Percentiles rank a stretch among this genome's conserved stretches.
Conservation (phyloP, 2,888 invertebrate species). For the Platerodrilus igneus region DNA sequence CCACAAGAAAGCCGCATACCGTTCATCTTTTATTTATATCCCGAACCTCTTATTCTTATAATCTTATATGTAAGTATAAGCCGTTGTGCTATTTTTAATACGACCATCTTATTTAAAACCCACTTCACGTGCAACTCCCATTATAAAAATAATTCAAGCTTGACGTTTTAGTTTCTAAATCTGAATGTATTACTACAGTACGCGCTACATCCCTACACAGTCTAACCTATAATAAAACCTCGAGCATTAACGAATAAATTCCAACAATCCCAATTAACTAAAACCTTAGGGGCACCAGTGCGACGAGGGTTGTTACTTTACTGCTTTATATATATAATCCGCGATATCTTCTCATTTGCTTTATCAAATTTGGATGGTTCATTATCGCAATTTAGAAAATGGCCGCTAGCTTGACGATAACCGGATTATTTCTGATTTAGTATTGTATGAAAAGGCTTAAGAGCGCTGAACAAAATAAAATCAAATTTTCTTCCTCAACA, state of each 20-base stretch:
- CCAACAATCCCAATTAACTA: conserved; percentile 42
- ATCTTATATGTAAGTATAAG: too few relatives aligned
- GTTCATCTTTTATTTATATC: too few relatives aligned
- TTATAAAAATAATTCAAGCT: too few relatives aligned
- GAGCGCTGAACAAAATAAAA: too few relatives aligned
- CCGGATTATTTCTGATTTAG: conserved; percentile 30
- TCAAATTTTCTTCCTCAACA: too few relatives aligned
- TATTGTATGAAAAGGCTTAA: too few relatives aligned
- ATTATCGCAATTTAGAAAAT: conserved; percentile 48
- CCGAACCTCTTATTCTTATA: too few relatives aligned
- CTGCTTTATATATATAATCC: conserved; percentile 45
- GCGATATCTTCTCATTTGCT: conserved; percentile 42
- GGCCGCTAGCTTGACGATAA: conserved; percentile 40
- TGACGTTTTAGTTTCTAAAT: too few relatives aligned
- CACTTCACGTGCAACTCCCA: conserved; percentile 26
- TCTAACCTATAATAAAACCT: too few relatives aligned
- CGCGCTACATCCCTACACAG: conserved; percentile 16
- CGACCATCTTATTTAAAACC: conserved; percentile 25
- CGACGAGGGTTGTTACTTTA: conserved; percentile 41
- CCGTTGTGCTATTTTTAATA: conserved; percentile 26
- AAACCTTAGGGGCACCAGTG: conserved; percentile 39
- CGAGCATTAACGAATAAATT: conserved; percentile 42
- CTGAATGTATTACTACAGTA: too few relatives aligned
- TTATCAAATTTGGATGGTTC: conserved; percentile 48
- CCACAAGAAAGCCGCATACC: too few relatives aligned